These are phyloP conservation scores for Bubo blakistoni DNA, from an alignment of 2,113 vertebrate species.

Conservation along the genomic window DNA sequence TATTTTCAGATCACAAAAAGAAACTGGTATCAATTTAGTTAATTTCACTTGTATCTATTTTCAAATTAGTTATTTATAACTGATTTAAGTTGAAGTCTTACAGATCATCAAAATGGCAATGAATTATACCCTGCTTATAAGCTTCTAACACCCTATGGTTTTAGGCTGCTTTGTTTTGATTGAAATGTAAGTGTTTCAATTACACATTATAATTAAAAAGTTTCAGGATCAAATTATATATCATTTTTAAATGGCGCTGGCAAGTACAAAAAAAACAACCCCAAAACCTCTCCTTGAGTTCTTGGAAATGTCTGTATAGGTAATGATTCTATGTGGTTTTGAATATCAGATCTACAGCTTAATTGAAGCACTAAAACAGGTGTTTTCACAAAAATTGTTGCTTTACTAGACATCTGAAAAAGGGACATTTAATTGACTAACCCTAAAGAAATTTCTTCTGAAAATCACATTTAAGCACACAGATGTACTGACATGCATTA, in stretches of 20 bases:
- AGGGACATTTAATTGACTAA: background rate
- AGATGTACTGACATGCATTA: background rate
- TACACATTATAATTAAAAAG: constrained; percentile 60
- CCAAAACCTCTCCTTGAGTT: background rate
- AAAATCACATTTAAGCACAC: background rate
- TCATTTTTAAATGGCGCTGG: constrained; percentile 13
- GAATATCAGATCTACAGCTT: background rate
- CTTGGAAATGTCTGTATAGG: background rate
- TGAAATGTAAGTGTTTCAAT: constrained; percentile 55
- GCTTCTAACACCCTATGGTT: constrained; percentile 53
- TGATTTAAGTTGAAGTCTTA: constrained; percentile 49
- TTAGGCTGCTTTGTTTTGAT: constrained; percentile 59
- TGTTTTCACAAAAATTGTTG: background rate
- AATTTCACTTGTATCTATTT: constrained; percentile 49
- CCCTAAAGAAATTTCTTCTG: background rate
- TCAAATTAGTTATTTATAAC: constrained; percentile 59
- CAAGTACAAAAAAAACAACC: background rate
- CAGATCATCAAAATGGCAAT: constrained; percentile 51
- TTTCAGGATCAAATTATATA: constrained; percentile 46
- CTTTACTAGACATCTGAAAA: background rate
- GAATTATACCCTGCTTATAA: constrained; percentile 55
- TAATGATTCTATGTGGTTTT: background rate
- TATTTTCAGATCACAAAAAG: constrained; percentile 51
- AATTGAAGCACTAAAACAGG: background rate
- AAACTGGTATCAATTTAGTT: constrained; percentile 46